Evolutionary conservation across 35 echinoderm and acorn worm genomes (phyloP).

Genomic region (Nesometra sesokonis): DNA sequence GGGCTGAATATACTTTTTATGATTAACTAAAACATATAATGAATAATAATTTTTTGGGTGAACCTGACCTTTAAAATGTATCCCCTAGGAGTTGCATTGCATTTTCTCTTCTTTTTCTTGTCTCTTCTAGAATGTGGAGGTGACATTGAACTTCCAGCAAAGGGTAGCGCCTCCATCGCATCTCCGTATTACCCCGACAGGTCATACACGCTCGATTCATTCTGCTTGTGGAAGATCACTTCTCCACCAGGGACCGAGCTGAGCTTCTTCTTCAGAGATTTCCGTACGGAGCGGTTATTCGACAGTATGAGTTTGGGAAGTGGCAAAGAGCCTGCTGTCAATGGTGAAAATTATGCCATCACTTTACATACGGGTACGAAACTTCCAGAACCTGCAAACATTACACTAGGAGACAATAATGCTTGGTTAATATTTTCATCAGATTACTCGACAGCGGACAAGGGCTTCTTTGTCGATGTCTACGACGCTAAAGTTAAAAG

Average conservation of each 20-base stretch:
- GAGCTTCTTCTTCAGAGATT: slow-evolving; percentile 54
- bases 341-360: not conserved
- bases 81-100: too few species aligned
- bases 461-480: not conserved
- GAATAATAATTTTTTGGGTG: too few species aligned
- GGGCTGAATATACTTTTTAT: too few species aligned
- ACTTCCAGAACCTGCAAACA: not conserved
- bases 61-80: too few species aligned
- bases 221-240: slow-evolving; percentile 54
- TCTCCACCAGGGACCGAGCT: slow-evolving; percentile 32
- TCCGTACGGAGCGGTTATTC: slow-evolving; percentile 32
- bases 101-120: not conserved
- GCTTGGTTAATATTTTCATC: not conserved
- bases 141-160: slow-evolving; percentile 30
- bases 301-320: slow-evolving; percentile 48
- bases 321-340: slow-evolving; percentile 31
- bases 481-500: not conserved
- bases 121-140: slow-evolving; percentile 64
- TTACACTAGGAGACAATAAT: not conserved
- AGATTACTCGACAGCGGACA: not conserved
- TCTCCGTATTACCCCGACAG: slow-evolving; percentile 47
- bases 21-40: too few species aligned
- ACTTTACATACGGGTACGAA: not conserved
- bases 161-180: slow-evolving; percentile 41
- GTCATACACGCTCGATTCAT: slow-evolving; percentile 27